A percentile compares a stretch with the other conserved stretches of the same genome.
Conservation (phyloP, 2,888 invertebrate species). For the Rhamnusium bicolor region DNA sequence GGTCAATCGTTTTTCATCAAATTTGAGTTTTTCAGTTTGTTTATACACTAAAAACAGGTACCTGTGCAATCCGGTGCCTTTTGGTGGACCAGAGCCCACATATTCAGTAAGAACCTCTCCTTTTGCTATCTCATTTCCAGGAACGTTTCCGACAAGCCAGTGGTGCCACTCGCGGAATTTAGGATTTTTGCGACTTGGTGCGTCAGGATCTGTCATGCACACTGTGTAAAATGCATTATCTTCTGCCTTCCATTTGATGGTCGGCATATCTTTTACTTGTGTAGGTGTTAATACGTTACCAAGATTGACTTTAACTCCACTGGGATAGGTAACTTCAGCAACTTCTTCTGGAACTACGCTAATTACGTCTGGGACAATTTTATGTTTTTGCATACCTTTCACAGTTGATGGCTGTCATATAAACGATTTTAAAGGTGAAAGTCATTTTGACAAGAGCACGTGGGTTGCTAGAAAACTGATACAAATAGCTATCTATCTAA, state of each 20-base stretch:
- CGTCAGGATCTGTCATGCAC: slow-evolving; percentile 90
- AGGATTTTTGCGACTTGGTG: slow-evolving; percentile 86
- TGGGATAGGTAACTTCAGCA: too few species aligned
- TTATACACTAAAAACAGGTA: slow-evolving; percentile 78
- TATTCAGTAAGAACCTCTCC: slow-evolving; percentile 87
- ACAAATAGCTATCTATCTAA: too few species aligned
- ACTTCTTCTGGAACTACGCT: too few species aligned
- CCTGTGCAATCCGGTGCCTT: slow-evolving; percentile 79
- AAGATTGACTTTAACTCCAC: slow-evolving; percentile 54
- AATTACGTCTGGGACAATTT: background rate
- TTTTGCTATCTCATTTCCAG: slow-evolving; percentile 77
- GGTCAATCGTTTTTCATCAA: slow-evolving; percentile 61
- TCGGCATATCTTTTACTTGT: slow-evolving; percentile 68
- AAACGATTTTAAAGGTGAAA: too few species aligned
- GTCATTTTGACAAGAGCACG: too few species aligned
- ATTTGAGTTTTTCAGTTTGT: slow-evolving; percentile 64
- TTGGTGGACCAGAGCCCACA: slow-evolving; percentile 89
- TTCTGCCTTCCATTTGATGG: slow-evolving; percentile 72
- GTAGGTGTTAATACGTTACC: slow-evolving; percentile 64
- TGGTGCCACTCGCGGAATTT: slow-evolving; percentile 91
- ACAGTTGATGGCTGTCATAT: too few species aligned
- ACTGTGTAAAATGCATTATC: slow-evolving; percentile 73
- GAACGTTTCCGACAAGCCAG: slow-evolving; percentile 92
- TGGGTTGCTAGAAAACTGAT: too few species aligned
- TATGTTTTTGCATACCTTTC: slow-evolving; percentile 24